Evolutionary conservation across 2,113 vertebrate species (phyloP), one percentile per base, ranked within the genome.

Genomic region (Cercocebus atys): DNA sequence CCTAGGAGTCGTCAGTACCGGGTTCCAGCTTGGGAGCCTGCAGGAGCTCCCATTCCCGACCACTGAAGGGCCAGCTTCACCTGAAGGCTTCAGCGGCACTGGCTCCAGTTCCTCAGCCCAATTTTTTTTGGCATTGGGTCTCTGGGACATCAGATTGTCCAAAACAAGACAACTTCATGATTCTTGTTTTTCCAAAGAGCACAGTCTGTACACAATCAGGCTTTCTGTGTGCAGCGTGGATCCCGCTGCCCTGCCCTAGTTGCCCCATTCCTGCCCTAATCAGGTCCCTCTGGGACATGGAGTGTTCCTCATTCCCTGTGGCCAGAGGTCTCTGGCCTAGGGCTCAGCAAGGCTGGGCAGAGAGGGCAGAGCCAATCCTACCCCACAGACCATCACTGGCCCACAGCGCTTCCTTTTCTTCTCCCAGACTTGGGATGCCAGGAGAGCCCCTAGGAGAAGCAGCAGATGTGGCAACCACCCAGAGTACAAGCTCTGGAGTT

Each of bases 131-230:
- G 95, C 96, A 10, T 52, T 38, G 81, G 87, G 40, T 95, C 90
- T 94, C 83, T 76, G 90, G 75, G 97, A 97, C 87, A 96, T 70
- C 88, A 94, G 80, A 95, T 85, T 94, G 96, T 95, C 93, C 83
- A 80, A 92, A 97, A 96, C 95, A 97, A 96, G 95, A 94, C 1
- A 3, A 90, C 87, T 93, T 57, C 6, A 4, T n/a, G 97, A 92
- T 88, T 32, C 75, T 93, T 91, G 93, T 50, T 94, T 98, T 97
- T 92, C 94, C 92, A 96, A 97, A 97, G 86, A 95, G 52, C 87
- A 87, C 45, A 90, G 27, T 88, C 79, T 83, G 86, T 70, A 88
- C 91, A 96, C 91, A 98, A 87, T 96, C 55, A 12, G 64, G 50
- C 57, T 87, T 73, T 95, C 90, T 97, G 95, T 97, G 82, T 72